These are phyloP conservation scores for Bucorvus abyssinicus DNA, from an alignment of 2,797 vertebrate genomes.

Conservation along the genomic window DNA sequence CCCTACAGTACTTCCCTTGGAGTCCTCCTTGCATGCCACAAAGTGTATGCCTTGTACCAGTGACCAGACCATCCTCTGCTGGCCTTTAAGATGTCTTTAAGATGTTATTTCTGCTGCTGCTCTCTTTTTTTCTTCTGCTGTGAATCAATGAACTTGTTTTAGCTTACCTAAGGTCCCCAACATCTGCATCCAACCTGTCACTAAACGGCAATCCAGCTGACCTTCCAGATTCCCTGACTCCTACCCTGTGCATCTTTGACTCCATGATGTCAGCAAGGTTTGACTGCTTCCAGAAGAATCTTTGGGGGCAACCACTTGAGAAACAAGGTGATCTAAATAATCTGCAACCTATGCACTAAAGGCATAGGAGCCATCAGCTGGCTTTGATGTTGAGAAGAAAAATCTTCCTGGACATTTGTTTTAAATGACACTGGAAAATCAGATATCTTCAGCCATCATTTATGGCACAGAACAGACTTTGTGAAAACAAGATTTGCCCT, in stretches of 20 bases:
- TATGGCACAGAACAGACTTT: not conserved
- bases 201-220: not conserved
- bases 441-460: not conserved
- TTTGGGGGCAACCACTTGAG: not conserved
- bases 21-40: not conserved
- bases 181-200: not conserved
- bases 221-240: not conserved
- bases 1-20: not conserved
- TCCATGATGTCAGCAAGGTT: not conserved
- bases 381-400: not conserved
- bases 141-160: not conserved
- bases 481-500: not conserved
- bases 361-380: not conserved
- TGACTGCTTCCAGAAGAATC: not conserved
- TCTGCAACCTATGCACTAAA: not conserved
- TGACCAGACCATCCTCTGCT: not conserved
- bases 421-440: not conserved
- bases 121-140: not conserved
- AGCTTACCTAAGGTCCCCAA: not conserved
- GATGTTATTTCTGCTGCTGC: not conserved
- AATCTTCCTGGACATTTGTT: not conserved
- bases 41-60: not conserved
- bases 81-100: not conserved
- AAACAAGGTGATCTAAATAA: not conserved
- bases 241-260: not conserved